A percentile compares a stretch with the other conserved stretches of the same genome.
Evolutionary conservation across 2,888 invertebrate genomes (phyloP).

Genomic region (Parascotia fuliginaria): DNA sequence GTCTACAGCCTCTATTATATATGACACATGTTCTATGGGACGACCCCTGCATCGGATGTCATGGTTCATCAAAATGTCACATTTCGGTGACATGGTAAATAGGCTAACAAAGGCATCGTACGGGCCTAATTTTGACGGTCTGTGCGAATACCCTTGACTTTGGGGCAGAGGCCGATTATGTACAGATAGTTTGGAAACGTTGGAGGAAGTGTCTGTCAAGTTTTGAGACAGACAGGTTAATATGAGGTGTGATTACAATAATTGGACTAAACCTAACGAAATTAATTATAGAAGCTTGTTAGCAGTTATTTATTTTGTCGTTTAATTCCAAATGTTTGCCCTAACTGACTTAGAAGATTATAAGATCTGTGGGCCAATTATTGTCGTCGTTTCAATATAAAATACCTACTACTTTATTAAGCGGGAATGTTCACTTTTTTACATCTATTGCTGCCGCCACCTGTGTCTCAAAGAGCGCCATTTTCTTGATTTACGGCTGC

Average conservation of each 20-base stretch:
- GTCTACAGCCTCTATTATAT: conserved; percentile 26
- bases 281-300: too few species aligned
- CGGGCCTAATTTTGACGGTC: conserved; percentile 44
- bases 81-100: conserved; percentile 48
- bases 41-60: conserved; percentile 45
- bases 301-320: too few species aligned
- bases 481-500: too few species aligned
- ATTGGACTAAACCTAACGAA: background rate
- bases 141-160: conserved; percentile 46
- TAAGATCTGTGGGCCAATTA: too few species aligned
- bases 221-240: background rate
- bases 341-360: too few species aligned
- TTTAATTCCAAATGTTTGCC: too few species aligned
- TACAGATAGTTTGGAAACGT: conserved; percentile 19
- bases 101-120: conserved; percentile 48
- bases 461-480: too few species aligned
- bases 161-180: conserved; percentile 36
- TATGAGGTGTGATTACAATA: background rate
- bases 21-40: conserved; percentile 21
- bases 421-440: too few species aligned
- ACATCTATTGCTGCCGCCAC: too few species aligned
- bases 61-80: conserved; percentile 50
- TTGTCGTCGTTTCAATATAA: too few species aligned
- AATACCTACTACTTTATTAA: too few species aligned
- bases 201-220: conserved; percentile 4